phyloP scores from a whole-genome alignment of 2,113 vertebrate species.

The Lipophrys pholis region DNA sequence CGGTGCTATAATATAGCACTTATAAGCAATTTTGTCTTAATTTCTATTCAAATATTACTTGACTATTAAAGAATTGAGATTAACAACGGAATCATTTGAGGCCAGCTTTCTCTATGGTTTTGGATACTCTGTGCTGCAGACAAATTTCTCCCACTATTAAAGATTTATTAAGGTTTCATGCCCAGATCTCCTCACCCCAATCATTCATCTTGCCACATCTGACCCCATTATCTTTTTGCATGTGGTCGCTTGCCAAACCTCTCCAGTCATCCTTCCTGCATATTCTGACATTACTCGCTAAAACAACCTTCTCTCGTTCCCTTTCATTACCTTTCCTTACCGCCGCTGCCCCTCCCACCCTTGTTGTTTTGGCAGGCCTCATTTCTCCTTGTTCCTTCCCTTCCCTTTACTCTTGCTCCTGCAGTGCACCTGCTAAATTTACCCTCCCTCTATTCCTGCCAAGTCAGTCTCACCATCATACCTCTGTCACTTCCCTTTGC shows the following conservation, averaged over 20 bases:
- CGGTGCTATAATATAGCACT: too few species aligned
- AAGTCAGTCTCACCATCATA: slow-evolving; percentile 12
- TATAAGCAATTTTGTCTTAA: background rate
- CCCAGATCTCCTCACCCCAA: background rate
- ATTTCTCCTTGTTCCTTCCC: slow-evolving; percentile 2
- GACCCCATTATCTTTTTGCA: background rate
- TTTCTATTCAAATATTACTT: background rate
- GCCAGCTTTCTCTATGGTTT: background rate
- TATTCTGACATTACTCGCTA: background rate
- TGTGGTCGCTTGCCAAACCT: slow-evolving; percentile 4
- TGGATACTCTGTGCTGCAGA: background rate
- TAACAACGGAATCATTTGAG: background rate
- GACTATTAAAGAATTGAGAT: too few species aligned
- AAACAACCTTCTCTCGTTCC: slow-evolving; percentile 7
- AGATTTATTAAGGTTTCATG: slow-evolving; percentile 2
- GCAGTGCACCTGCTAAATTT: slow-evolving; percentile 21
- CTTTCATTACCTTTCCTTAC: slow-evolving; percentile 13
- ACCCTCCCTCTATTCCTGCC: slow-evolving; percentile 10
- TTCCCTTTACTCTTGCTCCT: slow-evolving; percentile 25
- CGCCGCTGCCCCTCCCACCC: slow-evolving; percentile 1
- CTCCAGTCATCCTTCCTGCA: background rate
- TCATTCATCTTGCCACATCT: slow-evolving; percentile 12
- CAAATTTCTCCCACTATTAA: background rate
- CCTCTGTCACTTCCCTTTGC: slow-evolving; percentile 19
- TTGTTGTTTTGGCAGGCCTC: slow-evolving; percentile 16